Evolutionary conservation across 2,888 invertebrate species (phyloP).

Genomic region (Hirtodrosophila confusa): DNA sequence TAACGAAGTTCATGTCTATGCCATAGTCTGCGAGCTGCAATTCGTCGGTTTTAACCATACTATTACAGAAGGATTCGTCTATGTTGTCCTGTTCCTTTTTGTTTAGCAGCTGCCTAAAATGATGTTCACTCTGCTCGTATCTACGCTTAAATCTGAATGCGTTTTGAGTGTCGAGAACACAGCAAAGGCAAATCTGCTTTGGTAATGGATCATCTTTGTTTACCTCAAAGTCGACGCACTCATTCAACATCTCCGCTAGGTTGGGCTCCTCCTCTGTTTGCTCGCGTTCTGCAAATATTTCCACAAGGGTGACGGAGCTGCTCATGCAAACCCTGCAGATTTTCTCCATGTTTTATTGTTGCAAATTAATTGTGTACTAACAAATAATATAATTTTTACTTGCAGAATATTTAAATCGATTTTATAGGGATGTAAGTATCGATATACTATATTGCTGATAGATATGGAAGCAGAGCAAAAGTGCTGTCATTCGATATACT

Average conservation of each 20-base stretch:
- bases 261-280: slow-evolving; percentile 19
- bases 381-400: too few species aligned
- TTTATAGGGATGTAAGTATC: too few species aligned
- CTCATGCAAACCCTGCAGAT: slow-evolving; percentile 45
- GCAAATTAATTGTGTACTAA: too few species aligned
- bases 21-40: too few species aligned
- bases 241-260: slow-evolving; percentile 45
- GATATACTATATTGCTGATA: too few species aligned
- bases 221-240: slow-evolving; percentile 26
- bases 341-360: not conserved
- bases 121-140: slow-evolving; percentile 39
- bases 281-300: slow-evolving; percentile 24
- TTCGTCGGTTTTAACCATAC: too few species aligned
- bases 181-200: slow-evolving; percentile 43
- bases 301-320: slow-evolving; percentile 19
- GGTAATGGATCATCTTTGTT: slow-evolving; percentile 38
- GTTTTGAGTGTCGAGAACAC: slow-evolving; percentile 42
- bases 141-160: slow-evolving; percentile 44
- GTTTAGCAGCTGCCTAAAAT: slow-evolving; percentile 15
- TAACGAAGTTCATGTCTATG: too few species aligned
- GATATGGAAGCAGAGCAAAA: too few species aligned
- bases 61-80: too few species aligned
- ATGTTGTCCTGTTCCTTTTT: not conserved
- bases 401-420: too few species aligned
- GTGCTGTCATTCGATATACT: too few species aligned